phyloP scores from a whole-genome alignment of 2,797 vertebrate genomes.

The Spinus pinus region DNA sequence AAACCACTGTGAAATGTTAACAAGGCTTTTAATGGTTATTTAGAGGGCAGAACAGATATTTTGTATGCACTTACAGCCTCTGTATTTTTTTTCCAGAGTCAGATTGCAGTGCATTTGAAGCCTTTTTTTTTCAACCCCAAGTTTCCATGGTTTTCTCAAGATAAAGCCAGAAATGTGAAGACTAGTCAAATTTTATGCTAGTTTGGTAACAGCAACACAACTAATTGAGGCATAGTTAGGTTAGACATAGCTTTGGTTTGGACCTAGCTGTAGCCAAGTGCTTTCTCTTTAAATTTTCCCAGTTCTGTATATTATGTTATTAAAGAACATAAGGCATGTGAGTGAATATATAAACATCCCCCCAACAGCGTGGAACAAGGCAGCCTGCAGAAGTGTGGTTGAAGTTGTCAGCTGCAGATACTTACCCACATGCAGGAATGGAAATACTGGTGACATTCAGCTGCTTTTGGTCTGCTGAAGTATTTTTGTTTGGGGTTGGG shows the following conservation, averaged over 20 bases:
- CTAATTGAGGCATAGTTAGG: slow-evolving; percentile 20
- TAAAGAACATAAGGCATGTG: slow-evolving; percentile 10
- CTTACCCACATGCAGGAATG: neutral
- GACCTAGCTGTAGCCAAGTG: neutral
- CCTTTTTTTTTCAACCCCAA: neutral
- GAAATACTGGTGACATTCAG: neutral
- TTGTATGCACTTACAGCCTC: neutral
- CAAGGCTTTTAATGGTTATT: neutral
- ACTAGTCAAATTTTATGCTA: slow-evolving; percentile 7
- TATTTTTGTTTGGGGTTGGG: neutral
- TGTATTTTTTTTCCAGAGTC: neutral
- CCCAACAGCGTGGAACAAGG: neutral
- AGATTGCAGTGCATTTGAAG: neutral
- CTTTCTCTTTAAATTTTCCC: slow-evolving; percentile 30
- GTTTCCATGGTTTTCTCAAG: neutral
- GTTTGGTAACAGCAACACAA: slow-evolving; percentile 38
- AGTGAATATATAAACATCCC: slow-evolving; percentile 56
- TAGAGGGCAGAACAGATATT: neutral
- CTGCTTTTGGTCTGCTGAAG: neutral
- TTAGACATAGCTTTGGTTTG: slow-evolving; percentile 35
- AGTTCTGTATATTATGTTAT: slow-evolving; percentile 7
- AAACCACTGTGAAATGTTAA: neutral
- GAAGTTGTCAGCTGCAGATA: slow-evolving; percentile 10
- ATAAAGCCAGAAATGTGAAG: slow-evolving; percentile 22
- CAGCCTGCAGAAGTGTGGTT: neutral